Evolutionary conservation across 2,888 invertebrate genomes (phyloP).

Genomic region (Tenthredo scrophulariae): DNA sequence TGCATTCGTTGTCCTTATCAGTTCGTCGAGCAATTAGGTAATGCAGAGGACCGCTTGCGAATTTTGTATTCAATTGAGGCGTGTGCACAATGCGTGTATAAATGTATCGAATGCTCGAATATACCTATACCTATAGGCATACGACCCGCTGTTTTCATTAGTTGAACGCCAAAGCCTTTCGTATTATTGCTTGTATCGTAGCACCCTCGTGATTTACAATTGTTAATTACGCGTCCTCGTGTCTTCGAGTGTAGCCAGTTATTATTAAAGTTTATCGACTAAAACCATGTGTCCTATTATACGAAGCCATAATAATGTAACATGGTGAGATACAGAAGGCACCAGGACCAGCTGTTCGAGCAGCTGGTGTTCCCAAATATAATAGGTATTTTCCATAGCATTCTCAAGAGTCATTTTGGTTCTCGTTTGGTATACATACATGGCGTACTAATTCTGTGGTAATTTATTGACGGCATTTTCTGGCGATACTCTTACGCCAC

Average conservation of each 20-base stretch:
- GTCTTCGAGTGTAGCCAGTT: not conserved
- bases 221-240: not conserved
- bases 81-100: not conserved
- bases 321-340: slow-evolving; percentile 19
- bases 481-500: not conserved
- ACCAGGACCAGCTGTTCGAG: slow-evolving; percentile 34
- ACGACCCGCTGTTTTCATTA: not conserved
- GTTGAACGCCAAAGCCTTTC: not conserved
- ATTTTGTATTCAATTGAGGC: not conserved
- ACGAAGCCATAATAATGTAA: not conserved
- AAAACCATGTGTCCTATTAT: not conserved
- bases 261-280: slow-evolving; percentile 26
- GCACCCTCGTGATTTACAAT: not conserved
- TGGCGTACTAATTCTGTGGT: not conserved
- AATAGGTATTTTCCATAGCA: not conserved
- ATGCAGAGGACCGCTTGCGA: not conserved
- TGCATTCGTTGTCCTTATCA: not conserved
- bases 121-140: not conserved
- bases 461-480: not conserved
- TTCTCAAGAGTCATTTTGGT: not conserved
- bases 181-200: not conserved
- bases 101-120: not conserved
- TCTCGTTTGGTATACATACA: not conserved
- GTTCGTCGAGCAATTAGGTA: not conserved
- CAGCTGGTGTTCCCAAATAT: slow-evolving; percentile 29